Evolutionary conservation across 1,140 invertebrate genomes (phyloP).

Genomic region (Pinna nobilis): DNA sequence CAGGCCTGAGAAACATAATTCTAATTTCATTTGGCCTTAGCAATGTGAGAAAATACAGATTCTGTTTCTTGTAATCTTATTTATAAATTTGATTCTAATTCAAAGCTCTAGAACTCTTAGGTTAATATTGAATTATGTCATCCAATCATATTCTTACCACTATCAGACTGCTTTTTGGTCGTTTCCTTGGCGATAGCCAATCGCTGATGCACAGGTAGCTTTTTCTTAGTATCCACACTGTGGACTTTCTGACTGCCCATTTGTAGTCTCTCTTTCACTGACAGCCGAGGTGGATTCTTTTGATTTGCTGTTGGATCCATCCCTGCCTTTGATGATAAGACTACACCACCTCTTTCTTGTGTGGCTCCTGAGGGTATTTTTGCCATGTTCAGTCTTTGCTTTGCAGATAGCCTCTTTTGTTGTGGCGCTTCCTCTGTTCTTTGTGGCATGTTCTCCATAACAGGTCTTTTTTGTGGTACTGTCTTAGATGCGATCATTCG

Average conservation of each 20-base stretch:
- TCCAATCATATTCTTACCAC: neutral
- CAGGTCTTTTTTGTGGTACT: neutral
- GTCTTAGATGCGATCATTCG: neutral
- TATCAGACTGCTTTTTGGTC: neutral
- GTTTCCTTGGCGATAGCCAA: neutral
- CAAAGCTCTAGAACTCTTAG: too few relatives aligned
- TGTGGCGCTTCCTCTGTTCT: neutral
- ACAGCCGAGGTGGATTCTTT: too few relatives aligned
- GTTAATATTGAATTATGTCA: neutral
- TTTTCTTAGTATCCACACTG: neutral
- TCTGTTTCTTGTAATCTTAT: too few relatives aligned
- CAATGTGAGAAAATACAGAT: too few relatives aligned
- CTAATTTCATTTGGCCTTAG: too few relatives aligned
- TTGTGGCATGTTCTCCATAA: neutral
- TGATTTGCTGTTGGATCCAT: too few relatives aligned
- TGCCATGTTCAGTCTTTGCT: too few relatives aligned
- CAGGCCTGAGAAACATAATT: too few relatives aligned
- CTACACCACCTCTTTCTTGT: too few relatives aligned
- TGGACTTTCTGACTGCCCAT: neutral
- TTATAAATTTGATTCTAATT: too few relatives aligned
- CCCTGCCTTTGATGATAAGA: too few relatives aligned
- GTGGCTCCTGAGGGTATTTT: too few relatives aligned
- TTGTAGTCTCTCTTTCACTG: conserved; percentile 5
- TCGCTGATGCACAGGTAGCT: neutral
- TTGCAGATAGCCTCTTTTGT: neutral